Base-by-base conservation (phyloP, 2,888 invertebrate genomes). In the Metopia argyrocephala region DNA sequence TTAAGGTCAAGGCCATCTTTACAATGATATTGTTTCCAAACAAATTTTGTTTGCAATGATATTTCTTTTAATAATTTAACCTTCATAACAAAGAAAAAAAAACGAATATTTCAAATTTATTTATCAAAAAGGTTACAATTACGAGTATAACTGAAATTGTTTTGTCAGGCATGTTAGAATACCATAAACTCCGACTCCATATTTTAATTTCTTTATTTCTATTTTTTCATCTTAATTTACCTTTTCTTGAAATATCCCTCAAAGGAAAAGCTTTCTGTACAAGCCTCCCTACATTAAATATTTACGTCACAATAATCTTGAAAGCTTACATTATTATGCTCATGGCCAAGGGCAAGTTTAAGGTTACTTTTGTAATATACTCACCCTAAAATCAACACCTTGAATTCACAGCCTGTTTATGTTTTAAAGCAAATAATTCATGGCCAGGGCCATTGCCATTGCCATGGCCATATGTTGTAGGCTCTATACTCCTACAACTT, bases 401-500 rank as follows among this genome's bases (percentile, higher is more conserved):
- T 15, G 20, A 12, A 12, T 12, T 65, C 20, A 2, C 23, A 48
- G 12, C n/a, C n/a, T 20, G 18, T 23, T 18, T 5, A 7, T 2
- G 2, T 20, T 23, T 3, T 45, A 66, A 50, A 31, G 12, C 3
- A 1, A 12, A 21, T 70, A 69, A 71, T 75, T 74, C 81, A 78
- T 23, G 62, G 66, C 59, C 79, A 79, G 64, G 87, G 86, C 84
- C 88, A 85, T 62, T 83, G 80, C 75, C 86, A 86, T 84, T 86
- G 88, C 85, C 88, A 88, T 79, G n/a, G n/a, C n/a, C n/a, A n/a
- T n/a, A n/a, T n/a, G n/a, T 85, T 78, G 57, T 82, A 80, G 78
- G 82, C 83, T 76, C 68, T 64, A 59, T 50, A 61, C 71, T 71
- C 15, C 31, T 46, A 25, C 18, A 3, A 20, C n/a, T n/a, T n/a